These are phyloP conservation scores for Babyrousa celebensis DNA, from an alignment of 2,797 vertebrate species.

Conservation along the genomic window DNA sequence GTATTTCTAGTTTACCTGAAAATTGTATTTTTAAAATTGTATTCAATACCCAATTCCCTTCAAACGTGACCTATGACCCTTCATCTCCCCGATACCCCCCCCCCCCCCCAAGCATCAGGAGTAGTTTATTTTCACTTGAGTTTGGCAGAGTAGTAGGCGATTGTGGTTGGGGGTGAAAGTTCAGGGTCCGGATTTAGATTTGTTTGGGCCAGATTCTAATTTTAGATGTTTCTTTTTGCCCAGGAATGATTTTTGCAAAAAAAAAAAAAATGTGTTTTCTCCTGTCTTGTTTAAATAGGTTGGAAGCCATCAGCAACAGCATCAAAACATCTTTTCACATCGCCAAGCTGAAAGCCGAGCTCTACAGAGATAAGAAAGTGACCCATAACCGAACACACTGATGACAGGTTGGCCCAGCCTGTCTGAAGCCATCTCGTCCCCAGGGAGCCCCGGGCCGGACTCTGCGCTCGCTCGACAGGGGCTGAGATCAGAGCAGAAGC, in stretches of 20 bases:
- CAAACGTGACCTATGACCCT: background rate
- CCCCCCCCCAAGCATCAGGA: background rate
- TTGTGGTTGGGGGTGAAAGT: slow-evolving; percentile 30
- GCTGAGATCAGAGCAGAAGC: slow-evolving; percentile 76
- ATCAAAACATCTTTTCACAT: slow-evolving; percentile 90
- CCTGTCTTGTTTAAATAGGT: slow-evolving; percentile 88
- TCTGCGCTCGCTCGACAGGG: background rate
- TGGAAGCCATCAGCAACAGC: slow-evolving; percentile 89
- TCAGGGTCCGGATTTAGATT: slow-evolving; percentile 52
- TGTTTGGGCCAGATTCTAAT: slow-evolving; percentile 69
- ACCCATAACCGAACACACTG: slow-evolving; percentile 90
- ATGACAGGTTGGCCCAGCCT: slow-evolving; percentile 83
- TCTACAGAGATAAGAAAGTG: slow-evolving; percentile 86
- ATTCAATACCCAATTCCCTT: background rate
- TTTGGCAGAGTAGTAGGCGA: background rate
- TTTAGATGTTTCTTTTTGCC: slow-evolving; percentile 76
- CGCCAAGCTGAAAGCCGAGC: slow-evolving; percentile 89
- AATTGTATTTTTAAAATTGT: slow-evolving; percentile 41
- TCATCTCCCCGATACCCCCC: too few species aligned
- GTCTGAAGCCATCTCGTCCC: slow-evolving; percentile 87
- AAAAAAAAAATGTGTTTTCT: slow-evolving; percentile 47
- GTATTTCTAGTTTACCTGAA: background rate
- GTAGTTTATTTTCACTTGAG: slow-evolving; percentile 54
- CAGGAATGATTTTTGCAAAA: background rate
- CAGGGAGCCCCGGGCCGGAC: slow-evolving; percentile 35